Conservation (phyloP, 2,888 invertebrate species). For the Alloscopus bannaensis region DNA sequence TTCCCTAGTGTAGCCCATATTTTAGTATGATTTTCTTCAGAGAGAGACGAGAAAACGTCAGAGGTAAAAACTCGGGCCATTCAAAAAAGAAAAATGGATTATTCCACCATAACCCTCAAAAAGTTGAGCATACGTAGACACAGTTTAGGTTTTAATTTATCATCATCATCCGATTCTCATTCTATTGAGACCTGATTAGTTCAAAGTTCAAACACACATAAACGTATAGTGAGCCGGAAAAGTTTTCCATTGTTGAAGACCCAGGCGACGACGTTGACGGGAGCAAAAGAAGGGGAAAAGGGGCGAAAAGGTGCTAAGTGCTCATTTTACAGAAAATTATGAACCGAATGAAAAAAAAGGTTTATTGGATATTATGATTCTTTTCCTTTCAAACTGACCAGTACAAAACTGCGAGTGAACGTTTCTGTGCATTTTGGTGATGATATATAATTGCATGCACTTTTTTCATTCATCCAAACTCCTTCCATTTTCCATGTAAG, state of each 20-base stretch:
- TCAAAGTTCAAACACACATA: background rate
- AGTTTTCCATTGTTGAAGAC: slow-evolving; percentile 29
- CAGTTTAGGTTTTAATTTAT: slow-evolving; percentile 29
- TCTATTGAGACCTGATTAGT: background rate
- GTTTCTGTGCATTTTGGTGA: too few relatives aligned
- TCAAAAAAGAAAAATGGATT: slow-evolving; percentile 3
- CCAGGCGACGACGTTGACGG: background rate
- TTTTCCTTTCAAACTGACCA: too few relatives aligned
- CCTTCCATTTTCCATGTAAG: too few relatives aligned
- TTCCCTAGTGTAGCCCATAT: too few relatives aligned
- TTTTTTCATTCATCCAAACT: too few relatives aligned
- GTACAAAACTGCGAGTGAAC: background rate
- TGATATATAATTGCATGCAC: background rate
- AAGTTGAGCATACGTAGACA: background rate
- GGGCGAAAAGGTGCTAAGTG: slow-evolving; percentile 24
- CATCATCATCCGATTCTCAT: too few relatives aligned
- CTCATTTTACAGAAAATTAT: slow-evolving; percentile 11
- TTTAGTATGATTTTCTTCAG: too few relatives aligned
- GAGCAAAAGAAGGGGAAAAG: slow-evolving; percentile 9
- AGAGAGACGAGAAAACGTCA: slow-evolving; percentile 5
- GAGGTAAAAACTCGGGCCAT: slow-evolving; percentile 14
- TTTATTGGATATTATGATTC: too few relatives aligned
- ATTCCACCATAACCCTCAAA: background rate
- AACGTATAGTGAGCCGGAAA: too few relatives aligned
- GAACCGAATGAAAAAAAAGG: background rate